Evolutionary conservation across 2,113 vertebrate genomes (phyloP), one percentile per base, ranked within the genome.

Genomic region (Oceanites oceanicus): DNA sequence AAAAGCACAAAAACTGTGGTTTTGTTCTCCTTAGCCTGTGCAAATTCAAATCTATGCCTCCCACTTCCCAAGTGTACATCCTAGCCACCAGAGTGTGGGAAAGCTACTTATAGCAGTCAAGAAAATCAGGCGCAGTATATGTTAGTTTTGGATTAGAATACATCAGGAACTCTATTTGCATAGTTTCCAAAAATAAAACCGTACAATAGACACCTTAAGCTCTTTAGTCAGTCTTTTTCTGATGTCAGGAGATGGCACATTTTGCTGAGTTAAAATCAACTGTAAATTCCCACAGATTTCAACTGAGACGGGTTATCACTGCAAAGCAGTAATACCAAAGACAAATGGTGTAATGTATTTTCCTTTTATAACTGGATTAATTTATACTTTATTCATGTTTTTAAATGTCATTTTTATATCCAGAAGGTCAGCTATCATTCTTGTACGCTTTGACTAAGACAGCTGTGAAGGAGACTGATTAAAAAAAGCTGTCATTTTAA

Each of bases 401-500:
- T 90, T 61, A 94, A 96, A 96, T 96, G 88, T 81, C 72, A 88
- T 89, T 95, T 93, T 78, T 94, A 20, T 84, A 91, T 78, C 21
- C 50, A 95, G 79, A 93, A 96, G 88, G 92, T 92, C 94, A 94
- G 61, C 53, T 86, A 56, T 95, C 83, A 92, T 95, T 88, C 72
- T 88, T 19, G 0, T 83, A 91, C 44, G 82, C 82, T 96, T 92
- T 94, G 72, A 94, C 67, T 74, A 86, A 86, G 88, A 86, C 88
- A 94, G 68, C 52, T 92, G 47, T 93, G 93, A 96, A 93, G 50
- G 58, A 19, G 15, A 86, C 55, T 73, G 78, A 88, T 96, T 65
- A 53, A 83, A 72, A 94, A 94, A 88, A 30, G 21, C 68, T 86
- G 88, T 92, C 47, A 78, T 92, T 96, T 97, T 96, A 96, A 97